Conservation (phyloP, 2,113 vertebrate genomes). For the Neolamprologus cancellatus region DNA sequence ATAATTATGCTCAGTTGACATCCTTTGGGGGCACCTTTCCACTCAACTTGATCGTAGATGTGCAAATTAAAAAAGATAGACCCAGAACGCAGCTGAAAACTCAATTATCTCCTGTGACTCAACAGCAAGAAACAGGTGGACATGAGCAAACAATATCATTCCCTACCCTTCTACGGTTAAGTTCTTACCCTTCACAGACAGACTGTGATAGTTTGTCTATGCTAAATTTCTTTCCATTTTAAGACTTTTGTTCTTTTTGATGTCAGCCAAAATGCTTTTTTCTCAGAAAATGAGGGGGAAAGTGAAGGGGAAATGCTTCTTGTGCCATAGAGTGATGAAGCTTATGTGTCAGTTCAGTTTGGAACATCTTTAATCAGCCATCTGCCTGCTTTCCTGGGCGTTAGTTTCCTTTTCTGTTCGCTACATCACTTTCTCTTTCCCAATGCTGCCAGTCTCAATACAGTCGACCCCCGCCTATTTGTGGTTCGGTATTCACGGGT, state of each 20-base stretch:
- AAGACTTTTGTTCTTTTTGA: not conserved
- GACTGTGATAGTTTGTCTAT: not conserved
- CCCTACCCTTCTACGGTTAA: not conserved
- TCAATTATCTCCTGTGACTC: not conserved
- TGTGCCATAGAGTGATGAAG: not conserved
- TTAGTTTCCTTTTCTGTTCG: not conserved
- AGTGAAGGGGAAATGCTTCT: not conserved
- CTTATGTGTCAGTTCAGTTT: not conserved
- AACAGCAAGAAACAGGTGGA: not conserved
- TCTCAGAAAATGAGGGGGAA: not conserved
- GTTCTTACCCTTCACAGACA: not conserved
- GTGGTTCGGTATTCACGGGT: not conserved
- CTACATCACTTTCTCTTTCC: not conserved
- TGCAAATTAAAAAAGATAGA: not conserved
- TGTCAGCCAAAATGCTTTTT: not conserved
- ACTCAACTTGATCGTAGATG: conserved; percentile 6
- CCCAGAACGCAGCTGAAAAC: not conserved
- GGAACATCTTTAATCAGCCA: not conserved
- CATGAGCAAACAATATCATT: not conserved
- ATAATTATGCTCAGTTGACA: conserved; percentile 8
- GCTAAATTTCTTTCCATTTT: not conserved
- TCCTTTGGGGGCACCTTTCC: conserved; percentile 17
- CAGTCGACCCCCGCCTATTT: not conserved
- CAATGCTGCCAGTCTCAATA: not conserved
- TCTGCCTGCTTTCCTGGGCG: not conserved